Evolutionary conservation across 2,797 vertebrate genomes (phyloP).

Genomic region (Schizopygopsis pylzovi): DNA sequence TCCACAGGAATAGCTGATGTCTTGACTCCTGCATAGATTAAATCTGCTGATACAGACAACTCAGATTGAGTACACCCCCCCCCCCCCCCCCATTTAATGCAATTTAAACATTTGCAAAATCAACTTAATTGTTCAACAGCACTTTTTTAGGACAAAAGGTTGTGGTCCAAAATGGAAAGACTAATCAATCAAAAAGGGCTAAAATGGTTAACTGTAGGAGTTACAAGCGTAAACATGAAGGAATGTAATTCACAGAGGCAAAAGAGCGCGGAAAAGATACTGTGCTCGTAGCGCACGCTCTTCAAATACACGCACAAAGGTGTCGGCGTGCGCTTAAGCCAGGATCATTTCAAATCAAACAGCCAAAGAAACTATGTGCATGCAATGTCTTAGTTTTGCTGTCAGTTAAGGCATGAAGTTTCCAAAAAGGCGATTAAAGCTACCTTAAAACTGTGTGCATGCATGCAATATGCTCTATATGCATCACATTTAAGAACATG

Average conservation of each 20-base stretch:
- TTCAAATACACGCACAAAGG: too few relatives aligned
- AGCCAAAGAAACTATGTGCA: too few relatives aligned
- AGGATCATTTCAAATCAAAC: too few relatives aligned
- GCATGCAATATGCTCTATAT: too few relatives aligned
- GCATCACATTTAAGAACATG: too few relatives aligned
- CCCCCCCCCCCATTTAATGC: neutral
- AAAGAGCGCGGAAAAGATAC: too few relatives aligned
- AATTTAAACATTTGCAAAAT: conserved; percentile 27
- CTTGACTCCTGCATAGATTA: conserved; percentile 38
- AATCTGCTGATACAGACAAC: conserved; percentile 29
- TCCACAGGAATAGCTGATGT: conserved; percentile 24
- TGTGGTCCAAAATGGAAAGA: neutral
- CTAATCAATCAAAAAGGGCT: neutral
- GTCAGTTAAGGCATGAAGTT: too few relatives aligned
- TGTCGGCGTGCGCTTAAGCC: too few relatives aligned
- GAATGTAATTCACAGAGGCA: neutral
- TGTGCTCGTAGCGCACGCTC: too few relatives aligned
- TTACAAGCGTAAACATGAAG: neutral
- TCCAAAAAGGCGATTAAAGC: too few relatives aligned
- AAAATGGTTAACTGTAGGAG: neutral
- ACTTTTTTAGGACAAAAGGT: neutral
- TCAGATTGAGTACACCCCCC: neutral
- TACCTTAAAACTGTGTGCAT: too few relatives aligned
- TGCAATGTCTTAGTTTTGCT: too few relatives aligned
- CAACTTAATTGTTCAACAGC: neutral